Base-by-base conservation (phyloP, 2,113 vertebrate species). In the Eublepharis macularius region DNA sequence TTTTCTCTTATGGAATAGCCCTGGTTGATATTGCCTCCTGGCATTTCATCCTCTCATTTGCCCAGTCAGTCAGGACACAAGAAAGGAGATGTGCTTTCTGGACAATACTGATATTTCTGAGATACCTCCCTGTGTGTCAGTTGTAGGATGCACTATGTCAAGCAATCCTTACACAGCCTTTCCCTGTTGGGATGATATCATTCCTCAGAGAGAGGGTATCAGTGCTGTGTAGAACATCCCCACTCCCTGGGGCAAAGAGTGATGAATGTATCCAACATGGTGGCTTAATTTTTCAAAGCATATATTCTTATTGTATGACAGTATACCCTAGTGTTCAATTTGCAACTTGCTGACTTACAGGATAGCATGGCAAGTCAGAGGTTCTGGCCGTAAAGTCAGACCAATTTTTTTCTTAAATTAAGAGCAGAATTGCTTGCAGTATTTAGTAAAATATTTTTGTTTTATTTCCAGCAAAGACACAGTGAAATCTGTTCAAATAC, bases 371-470 rank as follows among this genome's bases (percentile, higher is more conserved):
- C 66, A 60, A 26, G 41, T 54, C 63, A 75, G 76, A n/a, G 6
- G 36, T 77, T 77, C 21, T 54, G 63, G 6, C 45, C 26, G 68
- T 43, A 68, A 51, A 47, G 34, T 69, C 26, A 60, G 43, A 76
- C 29, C 41, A 70, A 5, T 34, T 73, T 63, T 74, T 47, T 4
- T 36, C 65, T 57, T 39, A 54, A 74, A 73, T n/a, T 6, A 43
- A 57, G 36, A 7, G 7, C 69, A 36, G 83, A 87, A 88, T 36
- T 4, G 6, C 12, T 79, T 68, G 73, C 47, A 47, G 51, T 3
- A 1, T 69, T 16, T n/a, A 12, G 36, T 82, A 49, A 0, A 1
- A 1, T 26, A 32, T 0, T 0, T 0, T 74, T 77, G 16, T 45
- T 84, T 19, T 57, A 19, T 54, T 77, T 69, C 2, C 41, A 54